Conservation (phyloP, 30 jellyfish, hydroid and myxozoan genomes). For the Aurelia sp. region DNA sequence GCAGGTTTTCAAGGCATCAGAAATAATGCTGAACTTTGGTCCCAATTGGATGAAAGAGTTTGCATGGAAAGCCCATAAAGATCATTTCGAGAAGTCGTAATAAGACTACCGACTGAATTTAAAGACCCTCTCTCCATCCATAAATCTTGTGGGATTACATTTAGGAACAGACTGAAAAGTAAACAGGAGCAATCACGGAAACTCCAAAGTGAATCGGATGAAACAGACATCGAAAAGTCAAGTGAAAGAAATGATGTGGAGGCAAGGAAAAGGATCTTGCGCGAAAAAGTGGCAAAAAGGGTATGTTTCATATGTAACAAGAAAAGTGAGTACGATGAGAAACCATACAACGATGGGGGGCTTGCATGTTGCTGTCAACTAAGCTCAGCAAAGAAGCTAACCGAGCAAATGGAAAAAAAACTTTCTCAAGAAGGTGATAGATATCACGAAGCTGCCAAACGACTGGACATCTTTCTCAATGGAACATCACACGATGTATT, state of each 20-base stretch:
- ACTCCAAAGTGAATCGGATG: conserved; percentile 54
- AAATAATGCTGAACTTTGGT: conserved; percentile 46
- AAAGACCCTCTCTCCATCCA: conserved; percentile 37
- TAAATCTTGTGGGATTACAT: conserved; percentile 49
- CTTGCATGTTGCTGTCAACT: too few species aligned
- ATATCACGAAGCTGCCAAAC: conserved; percentile 55
- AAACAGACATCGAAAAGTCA: too few species aligned
- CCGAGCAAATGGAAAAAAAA: conserved; percentile 17
- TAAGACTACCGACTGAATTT: too few species aligned
- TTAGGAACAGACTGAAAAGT: conserved; percentile 45
- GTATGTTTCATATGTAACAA: too few species aligned
- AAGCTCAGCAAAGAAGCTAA: too few species aligned
- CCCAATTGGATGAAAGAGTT: conserved; percentile 31
- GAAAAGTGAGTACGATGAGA: too few species aligned
- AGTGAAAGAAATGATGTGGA: too few species aligned
- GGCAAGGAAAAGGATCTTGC: too few species aligned
- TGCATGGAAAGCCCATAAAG: too few species aligned
- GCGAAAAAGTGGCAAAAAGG: too few species aligned
- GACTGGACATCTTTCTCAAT: conserved; percentile 47
- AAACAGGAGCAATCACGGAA: conserved; percentile 52
- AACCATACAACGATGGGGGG: too few species aligned
- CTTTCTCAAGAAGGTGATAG: conserved; percentile 28
- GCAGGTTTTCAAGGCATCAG: conserved; percentile 47
- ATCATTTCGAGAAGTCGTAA: too few species aligned
- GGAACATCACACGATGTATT: conserved; percentile 42